Evolutionary conservation across 2,797 vertebrate species (phyloP).

Genomic region (Chelmon rostratus): DNA sequence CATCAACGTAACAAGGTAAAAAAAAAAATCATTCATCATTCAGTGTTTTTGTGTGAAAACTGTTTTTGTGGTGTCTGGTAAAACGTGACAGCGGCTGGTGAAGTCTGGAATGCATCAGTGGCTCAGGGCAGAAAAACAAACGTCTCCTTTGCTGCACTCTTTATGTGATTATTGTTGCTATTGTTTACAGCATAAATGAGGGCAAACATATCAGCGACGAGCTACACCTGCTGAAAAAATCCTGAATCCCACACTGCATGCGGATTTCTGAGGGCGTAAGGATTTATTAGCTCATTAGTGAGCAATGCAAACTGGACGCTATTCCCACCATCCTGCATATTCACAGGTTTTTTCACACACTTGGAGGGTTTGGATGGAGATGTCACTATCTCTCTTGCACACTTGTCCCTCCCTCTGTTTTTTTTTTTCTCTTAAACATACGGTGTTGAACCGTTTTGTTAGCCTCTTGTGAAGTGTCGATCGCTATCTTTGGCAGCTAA

Average conservation of each 20-base stretch:
- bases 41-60: not conserved
- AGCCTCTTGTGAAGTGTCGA: not conserved
- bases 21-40: constrained; percentile 10
- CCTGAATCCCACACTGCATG: constrained; percentile 5
- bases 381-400: constrained; percentile 12
- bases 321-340: constrained; percentile 8
- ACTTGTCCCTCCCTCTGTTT: not conserved
- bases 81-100: not conserved
- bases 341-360: constrained; percentile 18
- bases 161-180: not conserved
- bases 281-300: constrained; percentile 25
- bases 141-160: not conserved
- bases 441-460: constrained; percentile 12
- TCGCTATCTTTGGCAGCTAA: not conserved
- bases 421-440: constrained; percentile 5
- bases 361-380: constrained; percentile 1
- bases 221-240: constrained; percentile 3
- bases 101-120: not conserved
- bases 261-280: constrained; percentile 1
- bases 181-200: constrained; percentile 13
- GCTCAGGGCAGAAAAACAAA: not conserved
- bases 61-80: not conserved
- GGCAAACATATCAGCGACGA: not conserved
- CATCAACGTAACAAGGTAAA: constrained; percentile 24
- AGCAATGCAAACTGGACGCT: constrained; percentile 11